Conservation (phyloP, 2,113 vertebrate species). For the Progne subis region DNA sequence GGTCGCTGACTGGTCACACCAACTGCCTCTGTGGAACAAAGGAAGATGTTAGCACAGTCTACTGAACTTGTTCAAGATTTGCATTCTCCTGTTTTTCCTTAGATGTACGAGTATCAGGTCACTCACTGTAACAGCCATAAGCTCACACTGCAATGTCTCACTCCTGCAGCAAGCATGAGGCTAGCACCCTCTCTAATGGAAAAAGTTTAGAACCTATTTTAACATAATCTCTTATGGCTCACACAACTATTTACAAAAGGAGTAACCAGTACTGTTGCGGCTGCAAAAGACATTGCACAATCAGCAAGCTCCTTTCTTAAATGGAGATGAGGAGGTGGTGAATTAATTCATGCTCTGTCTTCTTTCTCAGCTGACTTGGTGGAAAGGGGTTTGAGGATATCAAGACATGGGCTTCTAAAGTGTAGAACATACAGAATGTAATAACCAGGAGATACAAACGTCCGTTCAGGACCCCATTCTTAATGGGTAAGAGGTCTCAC, state of each 20-base stretch:
- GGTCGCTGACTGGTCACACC: slow-evolving; percentile 89
- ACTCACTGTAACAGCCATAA: neutral
- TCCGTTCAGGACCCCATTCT: neutral
- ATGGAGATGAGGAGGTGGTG: neutral
- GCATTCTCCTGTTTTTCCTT: neutral
- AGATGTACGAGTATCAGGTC: neutral
- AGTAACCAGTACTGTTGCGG: neutral
- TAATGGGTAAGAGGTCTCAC: neutral
- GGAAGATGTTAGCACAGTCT: neutral
- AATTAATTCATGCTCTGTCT: neutral
- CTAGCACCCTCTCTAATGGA: neutral
- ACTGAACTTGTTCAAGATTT: neutral
- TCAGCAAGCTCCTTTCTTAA: neutral
- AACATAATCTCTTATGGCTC: neutral
- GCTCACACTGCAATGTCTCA: neutral
- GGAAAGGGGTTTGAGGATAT: neutral
- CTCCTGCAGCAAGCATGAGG: neutral
- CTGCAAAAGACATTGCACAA: neutral
- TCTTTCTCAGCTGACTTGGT: neutral
- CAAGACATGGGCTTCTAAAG: neutral
- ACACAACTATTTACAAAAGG: neutral
- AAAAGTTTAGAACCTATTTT: neutral
- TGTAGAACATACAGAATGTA: neutral
- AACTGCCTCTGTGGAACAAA: slow-evolving; percentile 81
- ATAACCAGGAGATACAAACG: neutral